A percentile compares a stretch with the other conserved stretches of the same genome.
Evolutionary conservation across 2,888 invertebrate species (phyloP).

Genomic region (Dysmachus trigonus): DNA sequence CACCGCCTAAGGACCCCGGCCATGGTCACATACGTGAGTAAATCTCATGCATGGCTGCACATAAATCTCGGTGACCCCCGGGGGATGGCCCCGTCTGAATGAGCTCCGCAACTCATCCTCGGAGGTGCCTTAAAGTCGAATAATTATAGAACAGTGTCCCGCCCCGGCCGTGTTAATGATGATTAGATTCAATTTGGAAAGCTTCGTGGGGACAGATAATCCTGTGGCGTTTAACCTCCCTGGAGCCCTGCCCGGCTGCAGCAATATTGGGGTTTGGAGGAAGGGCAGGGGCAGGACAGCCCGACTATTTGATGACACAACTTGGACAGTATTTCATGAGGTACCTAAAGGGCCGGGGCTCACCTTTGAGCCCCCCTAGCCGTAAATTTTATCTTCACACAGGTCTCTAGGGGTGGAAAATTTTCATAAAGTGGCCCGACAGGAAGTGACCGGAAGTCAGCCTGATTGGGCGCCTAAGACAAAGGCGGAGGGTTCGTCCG

Average conservation of each 20-base stretch:
- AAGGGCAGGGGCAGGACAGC: too few species aligned
- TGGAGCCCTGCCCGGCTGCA: background rate
- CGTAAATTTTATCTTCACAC: conserved; percentile 30
- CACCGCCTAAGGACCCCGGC: background rate
- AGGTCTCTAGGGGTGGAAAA: background rate
- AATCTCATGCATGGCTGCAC: conserved; percentile 29
- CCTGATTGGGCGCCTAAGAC: conserved; percentile 21
- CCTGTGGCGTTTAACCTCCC: conserved; percentile 26
- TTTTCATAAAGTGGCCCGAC: conserved; percentile 21
- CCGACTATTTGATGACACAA: conserved; percentile 37
- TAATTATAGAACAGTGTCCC: conserved; percentile 35
- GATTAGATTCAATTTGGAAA: conserved; percentile 38
- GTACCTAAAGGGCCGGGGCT: background rate
- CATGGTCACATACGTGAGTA: conserved; percentile 32
- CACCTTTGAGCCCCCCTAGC: conserved; percentile 2
- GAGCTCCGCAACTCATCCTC: conserved; percentile 1
- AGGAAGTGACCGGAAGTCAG: conserved; percentile 32
- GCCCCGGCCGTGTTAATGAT: conserved; percentile 38
- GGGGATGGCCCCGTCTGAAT: conserved; percentile 20
- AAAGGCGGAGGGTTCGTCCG: background rate
- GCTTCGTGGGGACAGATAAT: conserved; percentile 38
- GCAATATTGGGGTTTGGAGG: background rate
- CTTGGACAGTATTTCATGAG: conserved; percentile 37
- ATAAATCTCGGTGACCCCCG: conserved; percentile 27
- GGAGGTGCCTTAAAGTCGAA: conserved; percentile 32